Evolutionary conservation across 2,888 invertebrate genomes (phyloP), one percentile per base, ranked within the genome.

Genomic region (Erebia ligea): DNA sequence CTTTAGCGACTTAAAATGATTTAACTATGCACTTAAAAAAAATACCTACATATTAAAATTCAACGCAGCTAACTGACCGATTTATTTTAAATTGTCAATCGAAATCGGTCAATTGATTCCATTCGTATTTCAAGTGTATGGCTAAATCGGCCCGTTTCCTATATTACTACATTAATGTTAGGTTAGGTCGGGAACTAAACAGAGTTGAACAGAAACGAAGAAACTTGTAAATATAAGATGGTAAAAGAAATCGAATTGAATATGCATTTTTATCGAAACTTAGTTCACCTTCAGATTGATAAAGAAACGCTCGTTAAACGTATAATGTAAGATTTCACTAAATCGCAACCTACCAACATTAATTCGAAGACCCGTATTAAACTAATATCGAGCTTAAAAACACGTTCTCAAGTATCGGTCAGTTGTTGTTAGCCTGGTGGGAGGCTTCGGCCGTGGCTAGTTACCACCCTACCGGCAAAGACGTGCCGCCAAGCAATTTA

Each of bases 181-280:
- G 90, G 86, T 81, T 89, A 90, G 79, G 79, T 75, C 76, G 77
- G 83, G 76, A 90, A 90, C 88, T 84, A 86, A 86, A 91, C 90
- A 91, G 90, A 90, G 90, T 91, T 85, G 80, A 83, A 82, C 82
- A 80, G 90, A 90, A 91, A 90, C 91, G 91, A 91, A 90, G 72
- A 77, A 78, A 88, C 76, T 76, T 82, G 88, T 89, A 90, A 84
- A 84, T 88, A 57, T 54, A 81, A 82, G 80, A 83, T 77, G 80
- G 81, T 83, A 80, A 84, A 81, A 80, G 77, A 69, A 59, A 58
- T 54, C 48, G 69, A 67, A 62, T 21, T 69, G 63, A 71, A 71
- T 72, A 73, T 72, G 67, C 63, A 72, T 78, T 81, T 81, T 76
- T 78, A 21, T 48, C 13, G 11, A 58, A 56, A 56, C 40, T 42